Conservation (phyloP, 2,113 vertebrate species). For the Solea solea region DNA sequence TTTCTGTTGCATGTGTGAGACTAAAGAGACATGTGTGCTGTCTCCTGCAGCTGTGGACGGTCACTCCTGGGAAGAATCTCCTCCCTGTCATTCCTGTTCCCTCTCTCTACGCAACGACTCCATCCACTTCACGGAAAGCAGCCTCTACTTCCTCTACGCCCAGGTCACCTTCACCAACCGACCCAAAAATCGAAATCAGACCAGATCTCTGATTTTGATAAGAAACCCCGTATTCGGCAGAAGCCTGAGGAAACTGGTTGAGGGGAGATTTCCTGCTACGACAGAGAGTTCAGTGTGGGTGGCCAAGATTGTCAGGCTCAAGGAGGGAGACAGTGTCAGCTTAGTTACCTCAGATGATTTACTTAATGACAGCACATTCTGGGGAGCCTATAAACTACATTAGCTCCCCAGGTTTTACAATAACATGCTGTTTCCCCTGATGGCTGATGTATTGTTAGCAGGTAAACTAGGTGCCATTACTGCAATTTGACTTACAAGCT, state of each 20-base stretch:
- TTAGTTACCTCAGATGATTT: conserved; percentile 25
- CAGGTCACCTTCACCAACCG: conserved; percentile 55
- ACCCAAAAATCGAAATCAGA: rapidly evolving
- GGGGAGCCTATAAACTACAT: conserved; percentile 65
- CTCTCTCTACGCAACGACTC: not conserved
- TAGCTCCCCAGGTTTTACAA: conserved; percentile 2
- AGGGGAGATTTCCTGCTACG: not conserved
- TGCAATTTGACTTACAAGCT: too few species aligned
- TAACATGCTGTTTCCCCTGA: too few species aligned
- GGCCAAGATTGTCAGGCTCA: conserved; percentile 49
- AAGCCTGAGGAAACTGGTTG: rapidly evolving
- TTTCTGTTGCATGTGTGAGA: too few species aligned
- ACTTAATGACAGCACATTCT: conserved; percentile 49
- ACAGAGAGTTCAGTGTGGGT: conserved; percentile 45
- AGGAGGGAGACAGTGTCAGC: conserved; percentile 29
- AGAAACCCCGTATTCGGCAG: rapidly evolving
- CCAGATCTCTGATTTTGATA: conserved; percentile 36
- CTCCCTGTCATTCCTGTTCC: not conserved
- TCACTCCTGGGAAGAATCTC: rapidly evolving
- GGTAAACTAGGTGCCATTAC: too few species aligned
- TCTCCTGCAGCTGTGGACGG: not conserved
- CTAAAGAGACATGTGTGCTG: not conserved
- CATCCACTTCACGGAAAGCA: conserved; percentile 9
- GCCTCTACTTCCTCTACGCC: conserved; percentile 69
- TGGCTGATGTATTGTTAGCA: not conserved